A percentile compares a stretch with the other conserved stretches of the same genome.
phyloP scores from a whole-genome alignment of 1,140 invertebrate genomes.

The Papilio machaon region DNA sequence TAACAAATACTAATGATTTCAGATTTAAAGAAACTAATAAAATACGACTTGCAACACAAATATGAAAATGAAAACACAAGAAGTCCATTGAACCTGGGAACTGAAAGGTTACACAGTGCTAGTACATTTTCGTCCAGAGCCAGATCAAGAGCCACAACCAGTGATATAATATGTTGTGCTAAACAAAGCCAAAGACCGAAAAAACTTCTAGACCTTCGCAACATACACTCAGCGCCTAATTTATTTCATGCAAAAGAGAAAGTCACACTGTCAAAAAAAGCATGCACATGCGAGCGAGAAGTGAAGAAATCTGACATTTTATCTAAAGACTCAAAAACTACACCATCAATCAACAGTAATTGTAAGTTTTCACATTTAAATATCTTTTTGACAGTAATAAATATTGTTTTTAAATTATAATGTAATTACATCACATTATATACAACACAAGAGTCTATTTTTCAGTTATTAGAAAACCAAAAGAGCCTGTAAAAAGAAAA shows the following conservation, averaged over 20 bases:
- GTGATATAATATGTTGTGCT: constrained; percentile 49
- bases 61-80: constrained; percentile 48
- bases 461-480: constrained; percentile 78
- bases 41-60: constrained; percentile 78
- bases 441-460: constrained; percentile 38
- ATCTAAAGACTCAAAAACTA: constrained; percentile 52
- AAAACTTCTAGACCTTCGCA: constrained; percentile 47
- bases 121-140: constrained; percentile 76
- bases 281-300: constrained; percentile 65
- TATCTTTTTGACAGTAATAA: background rate
- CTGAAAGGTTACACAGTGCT: constrained; percentile 75
- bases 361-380: constrained; percentile 55
- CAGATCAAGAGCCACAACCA: constrained; percentile 62
- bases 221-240: constrained; percentile 65
- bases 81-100: constrained; percentile 58
- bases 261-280: constrained; percentile 52
- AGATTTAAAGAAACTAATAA: constrained; percentile 84
- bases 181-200: constrained; percentile 58
- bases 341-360: constrained; percentile 60
- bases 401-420: background rate
- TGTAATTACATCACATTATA: background rate
- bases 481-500: constrained; percentile 74
- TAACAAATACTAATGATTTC: constrained; percentile 48
- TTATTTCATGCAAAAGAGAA: constrained; percentile 47
- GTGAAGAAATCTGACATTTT: constrained; percentile 54